Conservation (phyloP, 2,888 invertebrate species). For the Panorpa germanica region DNA sequence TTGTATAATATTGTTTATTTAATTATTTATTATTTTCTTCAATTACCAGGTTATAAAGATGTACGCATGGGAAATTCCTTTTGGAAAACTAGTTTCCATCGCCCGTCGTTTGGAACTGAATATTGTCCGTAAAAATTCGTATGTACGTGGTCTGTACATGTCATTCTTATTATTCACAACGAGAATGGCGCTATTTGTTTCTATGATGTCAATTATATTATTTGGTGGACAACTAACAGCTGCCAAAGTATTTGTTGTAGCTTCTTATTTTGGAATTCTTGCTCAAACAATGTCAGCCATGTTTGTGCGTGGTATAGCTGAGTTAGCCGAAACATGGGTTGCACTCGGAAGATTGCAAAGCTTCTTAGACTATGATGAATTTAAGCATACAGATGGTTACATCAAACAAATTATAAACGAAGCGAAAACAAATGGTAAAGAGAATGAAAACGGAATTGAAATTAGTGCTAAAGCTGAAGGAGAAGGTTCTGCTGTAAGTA, state of each 20-base stretch:
- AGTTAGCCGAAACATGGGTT: slow-evolving; percentile 60
- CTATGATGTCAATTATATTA: slow-evolving; percentile 49
- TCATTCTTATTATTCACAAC: slow-evolving; percentile 68
- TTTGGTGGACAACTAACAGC: slow-evolving; percentile 39
- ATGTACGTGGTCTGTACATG: slow-evolving; percentile 44
- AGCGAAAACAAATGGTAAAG: too few relatives aligned
- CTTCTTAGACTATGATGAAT: slow-evolving; percentile 25
- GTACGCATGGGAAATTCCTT: slow-evolving; percentile 84
- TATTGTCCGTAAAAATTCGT: slow-evolving; percentile 38
- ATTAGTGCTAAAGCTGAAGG: slow-evolving; percentile 9
- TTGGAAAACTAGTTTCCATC: slow-evolving; percentile 49
- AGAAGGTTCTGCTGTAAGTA: too few relatives aligned
- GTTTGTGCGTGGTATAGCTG: slow-evolving; percentile 49
- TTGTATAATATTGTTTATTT: too few relatives aligned
- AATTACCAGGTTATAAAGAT: slow-evolving; percentile 70
- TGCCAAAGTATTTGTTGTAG: slow-evolving; percentile 30
- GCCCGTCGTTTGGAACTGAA: slow-evolving; percentile 43
- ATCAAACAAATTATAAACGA: too few relatives aligned
- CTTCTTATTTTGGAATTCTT: slow-evolving; percentile 31
- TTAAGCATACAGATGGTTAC: too few relatives aligned
- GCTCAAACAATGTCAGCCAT: slow-evolving; percentile 34
- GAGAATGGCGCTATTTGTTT: slow-evolving; percentile 56
- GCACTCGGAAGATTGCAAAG: slow-evolving; percentile 45
- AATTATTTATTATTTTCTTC: too few relatives aligned
- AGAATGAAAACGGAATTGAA: too few relatives aligned